These are phyloP conservation scores for Ethmia dodecea DNA, from an alignment of 2,888 invertebrate species.

Conservation along the genomic window DNA sequence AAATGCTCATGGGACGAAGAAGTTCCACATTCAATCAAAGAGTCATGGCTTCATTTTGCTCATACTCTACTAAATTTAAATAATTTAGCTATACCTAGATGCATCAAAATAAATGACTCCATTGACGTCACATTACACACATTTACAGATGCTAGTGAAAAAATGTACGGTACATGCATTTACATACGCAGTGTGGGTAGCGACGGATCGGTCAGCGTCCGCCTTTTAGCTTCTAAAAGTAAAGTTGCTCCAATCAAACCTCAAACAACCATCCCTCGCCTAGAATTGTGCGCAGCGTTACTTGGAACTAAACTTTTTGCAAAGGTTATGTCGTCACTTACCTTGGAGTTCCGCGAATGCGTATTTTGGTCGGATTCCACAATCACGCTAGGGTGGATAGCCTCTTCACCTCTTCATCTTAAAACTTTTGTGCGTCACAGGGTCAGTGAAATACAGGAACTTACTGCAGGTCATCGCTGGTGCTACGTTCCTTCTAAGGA, in stretches of 20 bases:
- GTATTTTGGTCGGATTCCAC: constrained; percentile 1
- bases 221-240: not conserved
- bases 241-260: not conserved
- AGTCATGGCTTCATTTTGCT: constrained; percentile 5
- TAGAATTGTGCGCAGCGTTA: no score
- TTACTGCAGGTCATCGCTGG: not conserved
- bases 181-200: not conserved
- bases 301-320: not conserved
- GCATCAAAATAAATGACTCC: not conserved
- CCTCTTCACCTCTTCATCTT: no score
- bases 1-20: constrained; percentile 13
- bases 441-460: not conserved
- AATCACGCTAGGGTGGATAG: no score
- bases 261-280: not conserved
- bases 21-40: constrained; percentile 1
- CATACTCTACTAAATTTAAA: not conserved
- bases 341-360: not conserved
- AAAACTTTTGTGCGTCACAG: not conserved
- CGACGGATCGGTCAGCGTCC: not conserved
- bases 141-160: not conserved
- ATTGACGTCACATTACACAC: not conserved
- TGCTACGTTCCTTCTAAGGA: not conserved
- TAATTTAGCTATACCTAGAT: not conserved
- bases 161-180: not conserved
- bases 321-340: not conserved